Evolutionary conservation across 1,140 invertebrate species (phyloP).

Genomic region (Capitella teleta): DNA sequence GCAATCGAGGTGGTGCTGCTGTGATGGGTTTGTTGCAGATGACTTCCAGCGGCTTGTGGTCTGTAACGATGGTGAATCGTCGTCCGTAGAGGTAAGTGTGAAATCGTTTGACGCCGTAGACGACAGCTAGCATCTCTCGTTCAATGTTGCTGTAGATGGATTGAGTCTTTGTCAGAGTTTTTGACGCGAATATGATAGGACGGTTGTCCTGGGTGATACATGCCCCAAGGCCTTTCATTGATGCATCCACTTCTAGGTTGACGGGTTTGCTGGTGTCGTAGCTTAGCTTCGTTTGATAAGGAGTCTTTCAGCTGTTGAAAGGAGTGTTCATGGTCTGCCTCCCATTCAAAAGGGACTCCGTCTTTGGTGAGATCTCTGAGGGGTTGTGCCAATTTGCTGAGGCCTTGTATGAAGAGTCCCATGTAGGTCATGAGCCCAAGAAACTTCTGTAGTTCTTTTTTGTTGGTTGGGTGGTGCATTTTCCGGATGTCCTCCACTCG

Average conservation of each 20-base stretch:
- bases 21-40: slow-evolving; percentile 40
- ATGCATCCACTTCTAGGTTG: slow-evolving; percentile 20
- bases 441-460: slow-evolving; percentile 15
- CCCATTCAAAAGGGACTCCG: slow-evolving; percentile 4
- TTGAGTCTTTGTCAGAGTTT: slow-evolving; percentile 3
- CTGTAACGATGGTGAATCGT: slow-evolving; percentile 7
- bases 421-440: slow-evolving; percentile 19
- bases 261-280: slow-evolving; percentile 16
- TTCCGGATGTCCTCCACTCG: slow-evolving; percentile 34
- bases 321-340: slow-evolving; percentile 1
- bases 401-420: slow-evolving; percentile 13
- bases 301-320: slow-evolving; percentile 17
- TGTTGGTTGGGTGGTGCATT: slow-evolving; percentile 15
- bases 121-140: slow-evolving; percentile 9
- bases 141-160: slow-evolving; percentile 11
- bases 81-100: slow-evolving; percentile 9
- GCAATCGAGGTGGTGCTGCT: slow-evolving; percentile 33
- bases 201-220: slow-evolving; percentile 39
- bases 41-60: slow-evolving; percentile 20
- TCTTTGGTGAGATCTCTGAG: slow-evolving; percentile 5
- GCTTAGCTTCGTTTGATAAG: slow-evolving; percentile 13
- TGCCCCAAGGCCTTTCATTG: slow-evolving; percentile 32
- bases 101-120: slow-evolving; percentile 3
- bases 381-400: slow-evolving; percentile 4
- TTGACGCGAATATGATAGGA: slow-evolving; percentile 7